Evolutionary conservation across 2,797 vertebrate species (phyloP).

Genomic region (Sphenopsis melanotis): DNA sequence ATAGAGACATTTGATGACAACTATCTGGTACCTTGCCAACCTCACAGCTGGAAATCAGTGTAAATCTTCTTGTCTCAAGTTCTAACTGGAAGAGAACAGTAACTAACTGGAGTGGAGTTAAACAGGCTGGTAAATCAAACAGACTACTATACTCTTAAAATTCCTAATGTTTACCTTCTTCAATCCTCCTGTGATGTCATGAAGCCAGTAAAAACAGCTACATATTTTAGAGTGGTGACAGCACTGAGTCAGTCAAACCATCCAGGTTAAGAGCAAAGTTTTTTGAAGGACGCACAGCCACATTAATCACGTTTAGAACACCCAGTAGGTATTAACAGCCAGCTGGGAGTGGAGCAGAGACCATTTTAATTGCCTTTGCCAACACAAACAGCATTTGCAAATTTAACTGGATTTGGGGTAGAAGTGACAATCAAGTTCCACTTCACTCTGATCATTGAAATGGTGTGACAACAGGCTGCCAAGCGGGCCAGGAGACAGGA

Average conservation of each 20-base stretch:
- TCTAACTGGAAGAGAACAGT: neutral
- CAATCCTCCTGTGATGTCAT: neutral
- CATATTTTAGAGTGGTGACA: neutral
- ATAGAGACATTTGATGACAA: neutral
- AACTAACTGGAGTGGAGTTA: neutral
- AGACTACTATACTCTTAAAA: neutral
- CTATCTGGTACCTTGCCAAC: neutral
- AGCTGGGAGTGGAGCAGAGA: neutral
- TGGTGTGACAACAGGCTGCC: neutral
- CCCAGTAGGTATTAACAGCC: neutral
- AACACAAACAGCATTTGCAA: neutral
- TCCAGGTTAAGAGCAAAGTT: neutral
- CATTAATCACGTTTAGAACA: neutral
- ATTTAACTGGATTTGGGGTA: neutral
- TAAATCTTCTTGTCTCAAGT: neutral
- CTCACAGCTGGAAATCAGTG: neutral
- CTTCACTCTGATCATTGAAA: neutral
- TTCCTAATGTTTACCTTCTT: neutral
- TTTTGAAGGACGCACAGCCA: neutral
- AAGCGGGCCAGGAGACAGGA: neutral
- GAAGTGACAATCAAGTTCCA: neutral
- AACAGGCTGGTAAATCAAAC: neutral
- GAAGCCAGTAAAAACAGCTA: neutral
- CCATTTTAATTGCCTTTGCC: neutral
- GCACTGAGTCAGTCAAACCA: neutral